Evolutionary conservation across 2,888 invertebrate species (phyloP).

Genomic region (Agrotis puta): DNA sequence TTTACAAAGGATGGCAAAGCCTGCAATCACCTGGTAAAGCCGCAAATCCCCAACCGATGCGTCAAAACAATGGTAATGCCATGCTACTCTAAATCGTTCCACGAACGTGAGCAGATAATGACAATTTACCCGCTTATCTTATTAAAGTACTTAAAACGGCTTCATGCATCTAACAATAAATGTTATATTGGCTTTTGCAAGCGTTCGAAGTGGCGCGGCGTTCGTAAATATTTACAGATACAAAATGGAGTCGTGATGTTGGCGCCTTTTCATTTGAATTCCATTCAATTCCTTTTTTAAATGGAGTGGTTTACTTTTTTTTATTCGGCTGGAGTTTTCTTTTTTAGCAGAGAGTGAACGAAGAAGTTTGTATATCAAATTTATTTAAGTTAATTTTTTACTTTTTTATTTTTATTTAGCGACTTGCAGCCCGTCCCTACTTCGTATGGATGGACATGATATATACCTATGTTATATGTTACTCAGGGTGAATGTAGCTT

Average conservation of each 20-base stretch:
- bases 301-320: neutral
- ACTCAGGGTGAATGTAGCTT: no score
- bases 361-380: neutral
- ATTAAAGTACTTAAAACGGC: slow-evolving; percentile 49
- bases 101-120: slow-evolving; percentile 49
- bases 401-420: no score
- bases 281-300: slow-evolving; percentile 21
- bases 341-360: neutral
- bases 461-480: no score
- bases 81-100: slow-evolving; percentile 26
- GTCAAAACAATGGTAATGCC: slow-evolving; percentile 46
- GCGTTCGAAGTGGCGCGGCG: neutral
- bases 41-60: slow-evolving; percentile 55
- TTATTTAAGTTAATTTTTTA: neutral
- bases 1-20: slow-evolving; percentile 52
- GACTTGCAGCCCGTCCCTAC: no score
- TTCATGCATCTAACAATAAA: slow-evolving; percentile 51
- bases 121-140: slow-evolving; percentile 54
- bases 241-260: neutral
- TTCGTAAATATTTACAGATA: slow-evolving; percentile 1
- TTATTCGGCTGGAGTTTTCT: neutral
- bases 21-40: slow-evolving; percentile 52
- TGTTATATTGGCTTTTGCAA: slow-evolving; percentile 48
- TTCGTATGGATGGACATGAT: no score
- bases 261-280: slow-evolving; percentile 3